Conservation (phyloP, 2,888 invertebrate species). For the Sarcophaga rosellei region DNA sequence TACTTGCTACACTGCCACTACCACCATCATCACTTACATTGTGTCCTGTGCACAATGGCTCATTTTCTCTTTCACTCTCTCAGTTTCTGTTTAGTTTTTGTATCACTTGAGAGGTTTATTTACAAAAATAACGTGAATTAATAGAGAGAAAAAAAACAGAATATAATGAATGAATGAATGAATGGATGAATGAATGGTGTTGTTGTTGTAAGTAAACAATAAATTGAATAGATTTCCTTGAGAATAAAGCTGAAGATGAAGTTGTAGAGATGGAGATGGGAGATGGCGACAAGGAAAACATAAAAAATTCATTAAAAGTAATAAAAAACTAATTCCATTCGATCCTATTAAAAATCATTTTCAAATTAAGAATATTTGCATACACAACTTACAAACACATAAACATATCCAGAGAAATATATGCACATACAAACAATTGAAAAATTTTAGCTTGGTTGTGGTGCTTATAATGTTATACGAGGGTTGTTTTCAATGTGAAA, state of each 20-base stretch:
- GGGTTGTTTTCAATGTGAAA: background rate
- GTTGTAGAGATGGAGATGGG: constrained; percentile 1
- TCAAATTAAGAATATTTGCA: constrained; percentile 81
- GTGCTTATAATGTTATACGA: constrained; percentile 4
- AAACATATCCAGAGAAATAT: background rate
- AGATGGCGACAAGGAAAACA: constrained; percentile 72
- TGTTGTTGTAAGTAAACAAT: constrained; percentile 64
- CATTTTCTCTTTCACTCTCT: too few species aligned
- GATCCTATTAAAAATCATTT: constrained; percentile 81
- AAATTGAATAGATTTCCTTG: constrained; percentile 60
- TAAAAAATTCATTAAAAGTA: constrained; percentile 81
- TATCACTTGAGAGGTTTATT: constrained; percentile 64
- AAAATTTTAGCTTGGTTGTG: constrained; percentile 71
- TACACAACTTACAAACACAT: constrained; percentile 71
- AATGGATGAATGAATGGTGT: background rate
- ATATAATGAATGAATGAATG: constrained; percentile 13
- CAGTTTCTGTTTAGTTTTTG: background rate
- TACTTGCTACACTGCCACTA: constrained; percentile 20
- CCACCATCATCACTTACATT: too few species aligned
- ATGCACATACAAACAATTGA: constrained; percentile 69
- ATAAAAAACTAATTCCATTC: constrained; percentile 80
- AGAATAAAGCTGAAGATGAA: constrained; percentile 22
- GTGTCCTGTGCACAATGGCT: too few species aligned
- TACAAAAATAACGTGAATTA: constrained; percentile 47
- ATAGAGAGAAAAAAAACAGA: constrained; percentile 3